These are phyloP conservation scores for Sula dactylatra DNA, from an alignment of 2,113 vertebrate genomes.

Conservation along the genomic window DNA sequence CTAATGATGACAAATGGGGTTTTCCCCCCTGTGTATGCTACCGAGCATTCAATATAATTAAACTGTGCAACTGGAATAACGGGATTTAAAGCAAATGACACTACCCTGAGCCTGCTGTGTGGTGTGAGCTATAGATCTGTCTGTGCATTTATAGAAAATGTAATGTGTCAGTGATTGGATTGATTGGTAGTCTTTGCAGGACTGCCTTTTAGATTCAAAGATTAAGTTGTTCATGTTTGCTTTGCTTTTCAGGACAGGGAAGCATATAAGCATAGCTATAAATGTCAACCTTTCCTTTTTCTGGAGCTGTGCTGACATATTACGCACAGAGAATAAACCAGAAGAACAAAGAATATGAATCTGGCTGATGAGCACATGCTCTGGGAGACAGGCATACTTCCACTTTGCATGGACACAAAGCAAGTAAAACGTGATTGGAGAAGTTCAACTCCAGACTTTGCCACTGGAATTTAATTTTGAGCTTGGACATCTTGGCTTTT, in stretches of 20 bases:
- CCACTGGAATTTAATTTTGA: not conserved
- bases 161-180: not conserved
- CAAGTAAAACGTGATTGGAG: not conserved
- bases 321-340: not conserved
- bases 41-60: not conserved
- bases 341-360: not conserved
- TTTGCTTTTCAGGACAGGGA: not conserved
- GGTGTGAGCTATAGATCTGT: not conserved
- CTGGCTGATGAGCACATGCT: not conserved
- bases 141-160: not conserved
- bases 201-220: not conserved
- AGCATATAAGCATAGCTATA: not conserved
- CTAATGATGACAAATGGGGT: not conserved
- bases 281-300: not conserved
- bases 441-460: not conserved
- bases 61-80: not conserved
- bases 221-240: not conserved
- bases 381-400: not conserved
- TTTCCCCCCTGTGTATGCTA: not conserved
- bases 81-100: not conserved
- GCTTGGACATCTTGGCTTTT: not conserved
- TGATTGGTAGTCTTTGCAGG: not conserved
- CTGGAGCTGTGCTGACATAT: not conserved
- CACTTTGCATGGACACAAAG: accelerated
- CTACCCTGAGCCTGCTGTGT: not conserved